Evolutionary conservation across 2,797 vertebrate genomes (phyloP).

Genomic region (Galago senegalensis): DNA sequence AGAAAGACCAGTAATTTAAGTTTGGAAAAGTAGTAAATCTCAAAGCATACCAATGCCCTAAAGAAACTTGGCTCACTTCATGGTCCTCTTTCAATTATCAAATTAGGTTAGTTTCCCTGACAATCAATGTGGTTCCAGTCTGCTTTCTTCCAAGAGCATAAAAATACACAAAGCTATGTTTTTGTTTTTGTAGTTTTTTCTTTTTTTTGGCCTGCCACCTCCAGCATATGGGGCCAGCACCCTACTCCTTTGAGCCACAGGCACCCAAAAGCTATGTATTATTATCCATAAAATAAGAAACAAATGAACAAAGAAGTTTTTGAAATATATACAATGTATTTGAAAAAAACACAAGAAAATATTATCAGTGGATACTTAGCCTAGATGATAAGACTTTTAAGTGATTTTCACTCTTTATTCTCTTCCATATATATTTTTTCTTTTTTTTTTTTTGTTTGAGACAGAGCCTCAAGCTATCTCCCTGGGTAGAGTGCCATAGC

Average conservation of each 20-base stretch:
- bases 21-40: background rate
- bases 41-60: background rate
- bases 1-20: background rate
- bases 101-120: slow-evolving; percentile 1
- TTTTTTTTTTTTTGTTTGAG: too few species aligned
- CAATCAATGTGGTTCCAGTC: background rate
- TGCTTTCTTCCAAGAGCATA: background rate
- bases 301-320: background rate
- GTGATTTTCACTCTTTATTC: background rate
- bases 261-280: background rate
- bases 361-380: background rate
- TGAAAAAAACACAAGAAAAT: slow-evolving; percentile 39
- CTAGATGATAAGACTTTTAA: background rate
- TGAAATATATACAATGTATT: background rate
- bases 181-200: too few species aligned
- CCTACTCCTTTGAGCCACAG: too few species aligned
- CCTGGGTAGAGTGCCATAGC: too few species aligned
- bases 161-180: background rate
- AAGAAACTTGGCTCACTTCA: background rate
- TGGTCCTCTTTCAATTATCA: background rate
- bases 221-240: too few species aligned
- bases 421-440: background rate
- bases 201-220: too few species aligned
- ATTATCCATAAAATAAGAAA: background rate
- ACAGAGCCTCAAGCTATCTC: too few species aligned